These are phyloP conservation scores for Pomatostomus ruficeps DNA, from an alignment of 2,113 vertebrate genomes.

Conservation along the genomic window DNA sequence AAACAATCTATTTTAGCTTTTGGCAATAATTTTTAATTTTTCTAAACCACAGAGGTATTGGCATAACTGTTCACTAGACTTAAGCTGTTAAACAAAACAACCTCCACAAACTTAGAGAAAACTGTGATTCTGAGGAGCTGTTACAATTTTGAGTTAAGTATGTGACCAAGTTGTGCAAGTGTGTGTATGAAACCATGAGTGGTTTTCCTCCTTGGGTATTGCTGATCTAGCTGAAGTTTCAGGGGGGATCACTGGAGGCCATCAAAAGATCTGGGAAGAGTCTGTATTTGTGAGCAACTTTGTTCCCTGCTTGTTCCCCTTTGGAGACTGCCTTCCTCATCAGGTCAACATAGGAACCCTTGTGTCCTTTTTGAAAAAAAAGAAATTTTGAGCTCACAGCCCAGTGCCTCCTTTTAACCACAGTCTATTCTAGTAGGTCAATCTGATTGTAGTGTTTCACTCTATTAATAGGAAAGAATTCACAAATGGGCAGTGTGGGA, in stretches of 20 bases:
- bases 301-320: neutral
- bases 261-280: neutral
- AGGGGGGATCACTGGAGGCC: neutral
- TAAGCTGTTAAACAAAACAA: neutral
- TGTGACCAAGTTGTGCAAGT: neutral
- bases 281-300: neutral
- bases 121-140: neutral
- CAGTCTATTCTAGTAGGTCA: neutral
- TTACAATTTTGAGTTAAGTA: neutral
- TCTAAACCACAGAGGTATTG: neutral
- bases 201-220: neutral
- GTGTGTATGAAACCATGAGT: neutral
- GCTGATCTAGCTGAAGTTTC: neutral
- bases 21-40: neutral
- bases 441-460: neutral
- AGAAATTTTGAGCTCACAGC: neutral
- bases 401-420: neutral
- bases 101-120: neutral
- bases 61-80: neutral
- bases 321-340: neutral
- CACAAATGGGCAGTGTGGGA: neutral
- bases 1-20: neutral
- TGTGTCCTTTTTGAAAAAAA: neutral
- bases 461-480: constrained; percentile 31
- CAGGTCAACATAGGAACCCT: neutral